A percentile compares a stretch with the other conserved stretches of the same genome.
Conservation (phyloP, 2,888 invertebrate species). For the Oscheius sp. region DNA sequence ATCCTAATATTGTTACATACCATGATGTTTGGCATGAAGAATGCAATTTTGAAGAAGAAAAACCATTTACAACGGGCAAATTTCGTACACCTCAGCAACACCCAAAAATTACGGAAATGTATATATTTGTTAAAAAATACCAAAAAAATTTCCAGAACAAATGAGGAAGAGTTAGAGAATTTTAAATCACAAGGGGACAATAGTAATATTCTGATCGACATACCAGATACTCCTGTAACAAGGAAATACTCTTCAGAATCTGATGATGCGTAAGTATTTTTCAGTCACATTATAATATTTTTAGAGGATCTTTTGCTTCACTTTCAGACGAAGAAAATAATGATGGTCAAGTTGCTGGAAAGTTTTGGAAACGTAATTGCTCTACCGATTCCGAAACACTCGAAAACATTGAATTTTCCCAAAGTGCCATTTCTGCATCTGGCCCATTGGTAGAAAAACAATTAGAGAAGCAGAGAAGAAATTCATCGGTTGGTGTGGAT, state of each 20-base stretch:
- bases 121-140: not conserved
- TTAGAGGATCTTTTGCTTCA: conserved; percentile 15
- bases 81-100: not conserved
- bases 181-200: conserved; percentile 8
- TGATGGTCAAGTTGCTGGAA: not conserved
- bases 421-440: not conserved
- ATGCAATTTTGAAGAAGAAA: not conserved
- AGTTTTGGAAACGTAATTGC: conserved; percentile 8
- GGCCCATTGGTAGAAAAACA: not conserved
- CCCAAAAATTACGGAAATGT: conserved; percentile 34
- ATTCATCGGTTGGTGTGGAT: not conserved
- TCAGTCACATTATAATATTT: not conserved
- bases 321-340: conserved; percentile 10
- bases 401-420: not conserved
- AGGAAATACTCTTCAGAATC: conserved; percentile 17
- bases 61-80: not conserved
- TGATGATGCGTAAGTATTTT: not conserved
- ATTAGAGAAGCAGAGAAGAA: not conserved
- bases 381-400: conserved; percentile 4
- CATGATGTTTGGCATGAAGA: conserved; percentile 73
- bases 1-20: conserved; percentile 74
- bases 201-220: not conserved
- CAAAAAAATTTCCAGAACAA: not conserved
- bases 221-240: not conserved
- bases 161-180: conserved; percentile 8